Conservation (phyloP, 2,888 invertebrate genomes). For the Ptychoptera albimana region DNA sequence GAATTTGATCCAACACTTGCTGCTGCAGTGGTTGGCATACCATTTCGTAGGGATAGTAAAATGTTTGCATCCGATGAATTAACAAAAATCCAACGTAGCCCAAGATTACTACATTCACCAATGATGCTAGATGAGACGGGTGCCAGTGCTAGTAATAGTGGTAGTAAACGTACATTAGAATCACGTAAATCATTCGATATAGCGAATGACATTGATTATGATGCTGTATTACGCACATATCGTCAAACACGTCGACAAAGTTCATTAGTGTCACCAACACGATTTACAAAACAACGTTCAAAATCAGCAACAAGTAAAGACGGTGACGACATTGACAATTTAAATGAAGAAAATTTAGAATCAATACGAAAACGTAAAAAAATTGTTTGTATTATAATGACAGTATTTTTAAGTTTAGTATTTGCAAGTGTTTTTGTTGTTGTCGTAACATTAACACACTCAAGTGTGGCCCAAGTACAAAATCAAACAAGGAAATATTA, state of each 20-base stretch:
- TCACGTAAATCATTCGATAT: constrained; percentile 23
- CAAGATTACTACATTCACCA: not conserved
- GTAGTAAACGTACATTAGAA: not conserved
- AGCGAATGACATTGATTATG: constrained; percentile 19
- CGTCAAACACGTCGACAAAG: constrained; percentile 25
- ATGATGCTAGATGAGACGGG: not conserved
- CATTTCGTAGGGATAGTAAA: not conserved
- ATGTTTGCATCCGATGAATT: not conserved
- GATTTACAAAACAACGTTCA: not conserved
- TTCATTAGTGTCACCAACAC: constrained; percentile 15
- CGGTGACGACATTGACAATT: not conserved
- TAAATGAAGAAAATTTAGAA: constrained; percentile 38
- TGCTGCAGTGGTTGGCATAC: not conserved
- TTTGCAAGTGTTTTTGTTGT: constrained; percentile 59
- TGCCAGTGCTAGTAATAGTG: not conserved
- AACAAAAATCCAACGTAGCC: not conserved
- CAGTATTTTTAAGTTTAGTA: constrained; percentile 55
- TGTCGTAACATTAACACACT: constrained; percentile 59
- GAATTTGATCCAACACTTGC: constrained; percentile 27
- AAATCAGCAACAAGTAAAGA: not conserved
- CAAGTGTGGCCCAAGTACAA: constrained; percentile 45
- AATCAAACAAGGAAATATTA: constrained; percentile 48
- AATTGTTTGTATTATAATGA: constrained; percentile 53
- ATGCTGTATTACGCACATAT: constrained; percentile 24
- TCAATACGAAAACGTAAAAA: constrained; percentile 51